Conservation (phyloP, 2,797 vertebrate genomes). For the Eidolon dupreanum region DNA sequence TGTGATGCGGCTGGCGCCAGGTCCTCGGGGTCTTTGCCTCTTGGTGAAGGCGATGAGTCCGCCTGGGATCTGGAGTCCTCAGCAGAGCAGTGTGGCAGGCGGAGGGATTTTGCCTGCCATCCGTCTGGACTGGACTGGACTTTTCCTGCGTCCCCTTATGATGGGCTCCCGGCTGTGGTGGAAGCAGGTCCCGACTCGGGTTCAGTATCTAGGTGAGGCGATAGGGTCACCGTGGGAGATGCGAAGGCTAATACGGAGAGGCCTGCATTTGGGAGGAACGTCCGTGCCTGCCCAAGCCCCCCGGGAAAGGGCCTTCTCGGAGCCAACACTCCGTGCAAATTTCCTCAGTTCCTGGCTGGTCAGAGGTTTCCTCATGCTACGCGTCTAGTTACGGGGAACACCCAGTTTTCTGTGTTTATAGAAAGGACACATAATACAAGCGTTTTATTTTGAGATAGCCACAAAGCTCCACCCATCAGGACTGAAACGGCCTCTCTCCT, state of each 20-base stretch:
- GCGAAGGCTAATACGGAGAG: background rate
- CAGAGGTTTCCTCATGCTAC: background rate
- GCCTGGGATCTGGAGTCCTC: background rate
- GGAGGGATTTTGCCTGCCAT: rapidly evolving
- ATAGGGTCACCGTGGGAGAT: background rate
- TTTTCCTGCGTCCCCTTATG: too few relatives aligned
- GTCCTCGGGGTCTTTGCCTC: background rate
- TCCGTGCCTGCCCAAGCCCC: background rate
- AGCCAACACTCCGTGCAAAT: too few relatives aligned
- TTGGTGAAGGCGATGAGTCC: background rate
- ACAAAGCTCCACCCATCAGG: background rate
- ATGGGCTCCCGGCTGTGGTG: background rate
- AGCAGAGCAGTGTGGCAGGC: background rate
- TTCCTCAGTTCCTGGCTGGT: background rate
- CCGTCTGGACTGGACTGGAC: too few relatives aligned
- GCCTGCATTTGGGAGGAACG: rapidly evolving
- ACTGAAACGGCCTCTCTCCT: background rate
- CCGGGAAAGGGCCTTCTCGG: rapidly evolving
- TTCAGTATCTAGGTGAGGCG: rapidly evolving
- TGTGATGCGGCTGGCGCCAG: background rate
- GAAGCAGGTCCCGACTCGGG: background rate
- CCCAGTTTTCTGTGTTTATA: background rate
- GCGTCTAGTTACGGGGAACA: background rate
- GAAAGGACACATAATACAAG: too few relatives aligned
- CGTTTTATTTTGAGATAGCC: background rate